Evolutionary conservation across 1,140 invertebrate species (phyloP).

Genomic region (Heliconius congener): DNA sequence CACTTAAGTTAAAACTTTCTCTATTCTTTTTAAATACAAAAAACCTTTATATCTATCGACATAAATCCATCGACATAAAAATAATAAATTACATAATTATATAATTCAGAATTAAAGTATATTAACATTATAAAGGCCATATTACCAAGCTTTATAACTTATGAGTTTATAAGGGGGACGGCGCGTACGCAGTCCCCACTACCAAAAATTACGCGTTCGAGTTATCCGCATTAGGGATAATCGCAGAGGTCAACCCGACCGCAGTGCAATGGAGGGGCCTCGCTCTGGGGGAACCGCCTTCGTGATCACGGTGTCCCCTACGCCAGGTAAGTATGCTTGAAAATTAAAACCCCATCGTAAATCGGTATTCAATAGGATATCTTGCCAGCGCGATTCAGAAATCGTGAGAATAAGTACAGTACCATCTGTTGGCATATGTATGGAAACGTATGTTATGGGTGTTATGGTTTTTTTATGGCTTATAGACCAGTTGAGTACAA

Average conservation of each 20-base stretch:
- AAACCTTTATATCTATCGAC: no score
- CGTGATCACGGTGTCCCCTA: neutral
- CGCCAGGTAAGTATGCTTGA: neutral
- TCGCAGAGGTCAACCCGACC: neutral
- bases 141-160: no score
- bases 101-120: no score
- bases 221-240: neutral
- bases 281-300: neutral
- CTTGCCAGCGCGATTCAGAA: conserved; percentile 1
- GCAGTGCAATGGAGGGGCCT: conserved; percentile 1
- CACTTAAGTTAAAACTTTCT: no score
- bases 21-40: no score
- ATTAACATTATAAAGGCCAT: no score
- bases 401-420: neutral
- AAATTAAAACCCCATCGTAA: no score
- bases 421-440: neutral
- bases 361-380: neutral
- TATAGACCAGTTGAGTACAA: no score
- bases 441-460: no score
- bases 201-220: conserved; percentile 5
- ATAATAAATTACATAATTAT: no score
- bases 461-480: no score
- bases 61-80: no score
- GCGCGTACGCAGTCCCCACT: conserved; percentile 56
- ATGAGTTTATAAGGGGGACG: conserved; percentile 36